Conservation (phyloP, 2,113 vertebrate species). For the Brachypteracias leptosomus region DNA sequence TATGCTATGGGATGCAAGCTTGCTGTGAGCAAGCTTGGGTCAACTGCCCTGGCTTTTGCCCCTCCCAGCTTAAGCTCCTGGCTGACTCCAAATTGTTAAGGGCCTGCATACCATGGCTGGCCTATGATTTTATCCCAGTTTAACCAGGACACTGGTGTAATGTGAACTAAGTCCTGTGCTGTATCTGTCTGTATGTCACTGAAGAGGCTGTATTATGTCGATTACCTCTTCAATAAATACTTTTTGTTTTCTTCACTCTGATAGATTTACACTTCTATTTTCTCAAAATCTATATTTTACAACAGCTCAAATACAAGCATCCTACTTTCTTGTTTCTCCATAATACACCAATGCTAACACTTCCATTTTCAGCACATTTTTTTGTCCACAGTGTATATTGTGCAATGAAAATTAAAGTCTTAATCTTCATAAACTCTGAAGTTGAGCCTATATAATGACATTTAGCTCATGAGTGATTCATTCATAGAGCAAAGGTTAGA, state of each 20-base stretch:
- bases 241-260: neutral
- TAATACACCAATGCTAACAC: neutral
- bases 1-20: neutral
- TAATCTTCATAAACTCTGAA: neutral
- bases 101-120: neutral
- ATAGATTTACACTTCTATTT: neutral
- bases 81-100: neutral
- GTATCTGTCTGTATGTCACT: neutral
- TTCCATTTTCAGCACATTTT: neutral
- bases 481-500: slow-evolving; percentile 6
- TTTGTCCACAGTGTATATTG: neutral
- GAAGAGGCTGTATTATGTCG: neutral
- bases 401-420: neutral
- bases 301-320: neutral
- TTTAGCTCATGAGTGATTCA: neutral
- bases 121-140: neutral
- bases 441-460: neutral
- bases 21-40: neutral
- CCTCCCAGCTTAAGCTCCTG: no score
- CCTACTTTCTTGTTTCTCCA: neutral
- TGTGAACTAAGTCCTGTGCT: neutral
- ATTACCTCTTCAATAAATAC: neutral
- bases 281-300: neutral
- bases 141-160: neutral
- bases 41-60: neutral